Evolutionary conservation across 2,113 vertebrate species (phyloP).

Genomic region (Sylvilagus bachmani): DNA sequence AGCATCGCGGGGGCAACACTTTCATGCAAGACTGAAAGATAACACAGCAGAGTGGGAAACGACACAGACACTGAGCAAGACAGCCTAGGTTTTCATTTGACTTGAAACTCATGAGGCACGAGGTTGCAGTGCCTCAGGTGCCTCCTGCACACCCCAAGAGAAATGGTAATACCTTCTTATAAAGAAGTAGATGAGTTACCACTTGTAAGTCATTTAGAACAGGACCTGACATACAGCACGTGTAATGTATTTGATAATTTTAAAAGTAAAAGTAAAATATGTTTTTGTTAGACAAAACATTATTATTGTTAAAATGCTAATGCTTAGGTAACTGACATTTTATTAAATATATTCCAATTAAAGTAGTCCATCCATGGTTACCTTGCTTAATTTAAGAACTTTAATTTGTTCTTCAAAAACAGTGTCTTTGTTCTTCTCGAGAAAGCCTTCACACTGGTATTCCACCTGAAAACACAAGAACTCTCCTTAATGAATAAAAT

Average conservation of each 20-base stretch:
- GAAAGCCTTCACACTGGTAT: slow-evolving; percentile 98
- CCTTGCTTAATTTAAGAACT: slow-evolving; percentile 98
- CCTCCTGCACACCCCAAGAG: neutral
- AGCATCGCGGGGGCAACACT: neutral
- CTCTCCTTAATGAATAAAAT: slow-evolving; percentile 34
- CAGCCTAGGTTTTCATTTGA: neutral
- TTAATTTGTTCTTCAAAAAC: slow-evolving; percentile 99
- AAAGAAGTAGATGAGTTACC: neutral
- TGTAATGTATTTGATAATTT: neutral
- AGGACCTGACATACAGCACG: neutral
- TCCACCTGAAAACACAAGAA: slow-evolving; percentile 93
- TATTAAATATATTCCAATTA: slow-evolving; percentile 1
- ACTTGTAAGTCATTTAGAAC: slow-evolving; percentile 36
- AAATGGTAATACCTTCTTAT: neutral
- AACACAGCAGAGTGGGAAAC: neutral
- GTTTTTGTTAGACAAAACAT: slow-evolving; percentile 43
- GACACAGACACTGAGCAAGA: neutral
- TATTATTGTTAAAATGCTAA: slow-evolving; percentile 43
- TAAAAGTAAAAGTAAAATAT: slow-evolving; percentile 35
- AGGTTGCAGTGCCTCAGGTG: neutral
- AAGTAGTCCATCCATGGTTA: slow-evolving; percentile 82
- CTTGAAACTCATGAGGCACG: neutral
- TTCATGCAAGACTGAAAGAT: slow-evolving; percentile 28
- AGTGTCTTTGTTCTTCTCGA: slow-evolving; percentile 99
- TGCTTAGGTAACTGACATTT: slow-evolving; percentile 34